Evolutionary conservation across 2,797 vertebrate genomes (phyloP).

Genomic region (Gobio occitaniae): DNA sequence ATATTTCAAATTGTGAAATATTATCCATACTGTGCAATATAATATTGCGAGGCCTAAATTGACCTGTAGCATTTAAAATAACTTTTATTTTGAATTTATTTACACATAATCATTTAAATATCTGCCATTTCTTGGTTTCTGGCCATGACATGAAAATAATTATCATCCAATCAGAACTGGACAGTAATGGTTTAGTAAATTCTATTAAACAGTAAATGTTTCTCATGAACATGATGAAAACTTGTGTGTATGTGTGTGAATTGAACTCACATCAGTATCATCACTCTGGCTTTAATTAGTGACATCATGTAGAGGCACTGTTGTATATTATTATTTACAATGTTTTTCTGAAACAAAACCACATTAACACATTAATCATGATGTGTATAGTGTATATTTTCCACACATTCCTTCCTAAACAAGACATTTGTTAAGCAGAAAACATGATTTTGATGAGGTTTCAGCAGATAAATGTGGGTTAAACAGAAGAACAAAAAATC

Average conservation of each 20-base stretch:
- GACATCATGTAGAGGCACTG: conserved; percentile 69
- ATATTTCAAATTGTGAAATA: not conserved
- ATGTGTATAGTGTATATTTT: not conserved
- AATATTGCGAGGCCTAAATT: not conserved
- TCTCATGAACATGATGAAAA: not conserved
- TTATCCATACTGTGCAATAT: not conserved
- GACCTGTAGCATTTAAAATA: not conserved
- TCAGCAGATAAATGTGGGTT: not conserved
- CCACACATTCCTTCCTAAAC: not conserved
- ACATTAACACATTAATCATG: not conserved
- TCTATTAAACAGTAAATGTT: too few relatives aligned
- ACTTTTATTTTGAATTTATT: not conserved
- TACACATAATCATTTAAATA: not conserved
- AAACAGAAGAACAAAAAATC: not conserved
- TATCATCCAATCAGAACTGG: not conserved
- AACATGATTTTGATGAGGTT: not conserved
- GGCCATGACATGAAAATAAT: not conserved
- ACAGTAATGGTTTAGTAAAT: not conserved
- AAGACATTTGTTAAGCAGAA: not conserved
- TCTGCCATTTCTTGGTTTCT: not conserved
- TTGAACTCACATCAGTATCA: conserved; percentile 81
- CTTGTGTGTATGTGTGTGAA: not conserved
- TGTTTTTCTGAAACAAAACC: conserved; percentile 72
- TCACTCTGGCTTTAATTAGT: conserved; percentile 76
- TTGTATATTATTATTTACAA: conserved; percentile 68